These are phyloP conservation scores for Druceiella hillmani DNA, from an alignment of 2,888 invertebrate genomes.

Conservation along the genomic window DNA sequence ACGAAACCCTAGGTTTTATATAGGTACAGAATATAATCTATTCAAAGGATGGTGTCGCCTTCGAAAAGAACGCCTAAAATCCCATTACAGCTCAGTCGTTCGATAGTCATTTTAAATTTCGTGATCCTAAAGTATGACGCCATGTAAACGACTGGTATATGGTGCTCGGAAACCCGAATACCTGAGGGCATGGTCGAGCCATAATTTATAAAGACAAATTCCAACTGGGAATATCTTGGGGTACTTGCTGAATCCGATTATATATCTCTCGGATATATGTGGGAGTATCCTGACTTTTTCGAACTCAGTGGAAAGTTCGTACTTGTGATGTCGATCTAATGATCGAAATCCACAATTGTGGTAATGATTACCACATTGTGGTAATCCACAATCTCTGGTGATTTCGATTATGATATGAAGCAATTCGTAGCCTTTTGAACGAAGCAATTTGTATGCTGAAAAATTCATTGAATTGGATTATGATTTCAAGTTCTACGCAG, in stretches of 20 bases:
- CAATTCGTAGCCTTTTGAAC: slow-evolving; percentile 31
- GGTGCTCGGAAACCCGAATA: slow-evolving; percentile 33
- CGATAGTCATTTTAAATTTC: slow-evolving; percentile 29
- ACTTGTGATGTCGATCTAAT: slow-evolving; percentile 38
- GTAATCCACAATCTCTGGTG: slow-evolving; percentile 42
- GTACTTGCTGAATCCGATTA: slow-evolving; percentile 36
- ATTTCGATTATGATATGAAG: slow-evolving; percentile 32
- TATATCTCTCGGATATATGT: slow-evolving; percentile 42
- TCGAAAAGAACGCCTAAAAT: slow-evolving; percentile 41
- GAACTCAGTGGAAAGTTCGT: slow-evolving; percentile 37
- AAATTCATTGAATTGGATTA: slow-evolving; percentile 40
- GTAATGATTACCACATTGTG: slow-evolving; percentile 36
- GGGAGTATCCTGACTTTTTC: slow-evolving; percentile 49
- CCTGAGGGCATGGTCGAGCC: slow-evolving; percentile 30
- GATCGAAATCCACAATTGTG: slow-evolving; percentile 36
- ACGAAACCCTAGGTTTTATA: slow-evolving; percentile 29
- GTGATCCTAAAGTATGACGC: slow-evolving; percentile 47
- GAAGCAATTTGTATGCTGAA: no score
- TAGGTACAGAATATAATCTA: slow-evolving; percentile 39
- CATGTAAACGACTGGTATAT: slow-evolving; percentile 36
- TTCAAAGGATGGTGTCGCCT: slow-evolving; percentile 37
- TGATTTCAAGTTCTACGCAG: slow-evolving; percentile 45
- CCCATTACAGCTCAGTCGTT: slow-evolving; percentile 33
- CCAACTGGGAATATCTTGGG: slow-evolving; percentile 34
- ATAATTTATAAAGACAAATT: slow-evolving; percentile 35